These are phyloP conservation scores for Pteria penguin DNA, from an alignment of 2,888 invertebrate species.

Conservation along the genomic window DNA sequence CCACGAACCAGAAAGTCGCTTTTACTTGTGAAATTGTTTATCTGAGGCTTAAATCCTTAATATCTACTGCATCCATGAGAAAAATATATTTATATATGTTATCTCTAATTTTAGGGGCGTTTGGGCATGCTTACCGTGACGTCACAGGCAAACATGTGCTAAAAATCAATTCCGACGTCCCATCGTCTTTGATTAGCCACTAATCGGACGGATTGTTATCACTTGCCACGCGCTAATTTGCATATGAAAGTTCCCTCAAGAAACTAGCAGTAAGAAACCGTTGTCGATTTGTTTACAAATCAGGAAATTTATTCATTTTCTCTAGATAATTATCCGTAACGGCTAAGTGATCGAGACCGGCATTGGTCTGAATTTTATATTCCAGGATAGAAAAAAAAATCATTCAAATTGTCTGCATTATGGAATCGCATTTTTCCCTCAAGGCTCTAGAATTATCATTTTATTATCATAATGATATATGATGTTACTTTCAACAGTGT, in stretches of 20 bases:
- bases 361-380: too few relatives aligned
- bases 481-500: not conserved
- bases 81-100: constrained; percentile 39
- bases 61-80: constrained; percentile 36
- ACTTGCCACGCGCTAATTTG: constrained; percentile 48
- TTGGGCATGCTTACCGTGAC: constrained; percentile 47
- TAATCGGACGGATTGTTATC: constrained; percentile 37
- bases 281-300: constrained; percentile 40
- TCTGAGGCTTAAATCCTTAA: constrained; percentile 34
- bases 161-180: constrained; percentile 39
- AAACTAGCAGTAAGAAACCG: constrained; percentile 31
- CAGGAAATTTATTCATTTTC: constrained; percentile 28
- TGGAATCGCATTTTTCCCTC: not conserved
- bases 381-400: constrained; percentile 2
- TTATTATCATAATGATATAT: not conserved
- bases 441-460: not conserved
- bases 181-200: constrained; percentile 32
- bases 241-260: constrained; percentile 38
- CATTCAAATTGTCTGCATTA: constrained; percentile 12
- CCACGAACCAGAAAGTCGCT: constrained; percentile 28
- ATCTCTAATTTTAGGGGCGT: constrained; percentile 35
- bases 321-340: constrained; percentile 13
- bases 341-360: too few relatives aligned
- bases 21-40: constrained; percentile 38
- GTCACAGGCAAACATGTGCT: constrained; percentile 36